Evolutionary conservation across 2,113 vertebrate species (phyloP).

Genomic region (Stercorarius parasiticus): DNA sequence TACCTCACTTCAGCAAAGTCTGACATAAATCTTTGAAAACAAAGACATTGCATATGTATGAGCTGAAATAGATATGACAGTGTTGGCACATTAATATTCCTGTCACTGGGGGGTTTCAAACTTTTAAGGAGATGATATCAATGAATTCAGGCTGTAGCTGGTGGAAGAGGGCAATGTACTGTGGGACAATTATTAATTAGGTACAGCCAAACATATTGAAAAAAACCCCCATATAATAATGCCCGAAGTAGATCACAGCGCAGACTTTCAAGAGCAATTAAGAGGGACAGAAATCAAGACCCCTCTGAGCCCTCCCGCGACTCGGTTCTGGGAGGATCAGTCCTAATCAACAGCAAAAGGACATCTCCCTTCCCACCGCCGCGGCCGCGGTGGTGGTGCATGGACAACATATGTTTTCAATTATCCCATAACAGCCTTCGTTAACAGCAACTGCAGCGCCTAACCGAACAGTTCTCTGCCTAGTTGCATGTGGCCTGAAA

Average conservation of each 20-base stretch:
- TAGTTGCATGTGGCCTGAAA: slow-evolving; percentile 39
- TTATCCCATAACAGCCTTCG: slow-evolving; percentile 61
- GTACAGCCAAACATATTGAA: slow-evolving; percentile 82
- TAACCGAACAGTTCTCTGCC: slow-evolving; percentile 21
- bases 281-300: slow-evolving; percentile 48
- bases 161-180: slow-evolving; percentile 86
- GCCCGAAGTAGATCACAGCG: not conserved
- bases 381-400: slow-evolving; percentile 48
- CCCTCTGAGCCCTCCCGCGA: slow-evolving; percentile 1
- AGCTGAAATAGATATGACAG: slow-evolving; percentile 99
- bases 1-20: slow-evolving; percentile 98
- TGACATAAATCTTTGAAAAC: slow-evolving; percentile 99
- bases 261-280: slow-evolving; percentile 61
- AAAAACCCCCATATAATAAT: not conserved
- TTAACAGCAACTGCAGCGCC: slow-evolving; percentile 55
- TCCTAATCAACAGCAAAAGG: slow-evolving; percentile 37
- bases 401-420: slow-evolving; percentile 67
- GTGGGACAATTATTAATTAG: slow-evolving; percentile 84
- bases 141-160: slow-evolving; percentile 92
- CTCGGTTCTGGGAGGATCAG: slow-evolving; percentile 19
- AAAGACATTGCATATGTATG: slow-evolving; percentile 99
- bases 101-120: slow-evolving; percentile 99
- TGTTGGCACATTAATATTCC: slow-evolving; percentile 99
- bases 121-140: slow-evolving; percentile 97
- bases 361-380: slow-evolving; percentile 54